Percentiles rank a stretch among this genome's conserved stretches.
Conservation (phyloP, 2,797 vertebrate genomes). For the Pseudomugil gertrudae region DNA sequence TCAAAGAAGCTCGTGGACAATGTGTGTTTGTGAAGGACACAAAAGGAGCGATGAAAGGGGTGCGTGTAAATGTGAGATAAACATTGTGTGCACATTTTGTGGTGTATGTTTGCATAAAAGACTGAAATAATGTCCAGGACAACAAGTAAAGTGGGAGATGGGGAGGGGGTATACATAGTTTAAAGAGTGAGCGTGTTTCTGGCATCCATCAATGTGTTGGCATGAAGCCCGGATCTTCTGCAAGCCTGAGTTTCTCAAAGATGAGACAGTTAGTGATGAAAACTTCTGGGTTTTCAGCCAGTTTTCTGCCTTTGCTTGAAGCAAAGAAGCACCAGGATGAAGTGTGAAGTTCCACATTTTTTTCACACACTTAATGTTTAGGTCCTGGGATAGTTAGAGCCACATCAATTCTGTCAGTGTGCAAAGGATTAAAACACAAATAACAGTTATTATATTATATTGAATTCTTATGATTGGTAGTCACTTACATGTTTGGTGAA, state of each 20-base stretch:
- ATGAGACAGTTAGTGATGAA: constrained; percentile 47
- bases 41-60: constrained; percentile 32
- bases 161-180: constrained; percentile 2
- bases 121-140: constrained; percentile 26
- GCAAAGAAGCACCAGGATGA: constrained; percentile 45
- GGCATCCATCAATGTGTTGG: constrained; percentile 32
- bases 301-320: constrained; percentile 20
- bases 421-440: neutral
- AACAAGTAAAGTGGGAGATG: constrained; percentile 35
- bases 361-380: neutral
- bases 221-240: constrained; percentile 32
- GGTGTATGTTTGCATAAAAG: neutral
- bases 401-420: neutral
- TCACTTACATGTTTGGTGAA: too few species aligned
- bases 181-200: constrained; percentile 58
- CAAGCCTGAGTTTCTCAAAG: constrained; percentile 8
- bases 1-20: neutral
- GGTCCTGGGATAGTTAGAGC: neutral
- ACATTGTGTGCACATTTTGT: neutral
- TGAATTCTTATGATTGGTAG: too few species aligned
- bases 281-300: constrained; percentile 45
- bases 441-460: too few species aligned
- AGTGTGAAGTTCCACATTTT: constrained; percentile 25
- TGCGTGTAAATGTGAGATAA: constrained; percentile 57
- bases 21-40: constrained; percentile 6